Conservation (phyloP, 2,113 vertebrate species). For the Chlorodrepanis virens region DNA sequence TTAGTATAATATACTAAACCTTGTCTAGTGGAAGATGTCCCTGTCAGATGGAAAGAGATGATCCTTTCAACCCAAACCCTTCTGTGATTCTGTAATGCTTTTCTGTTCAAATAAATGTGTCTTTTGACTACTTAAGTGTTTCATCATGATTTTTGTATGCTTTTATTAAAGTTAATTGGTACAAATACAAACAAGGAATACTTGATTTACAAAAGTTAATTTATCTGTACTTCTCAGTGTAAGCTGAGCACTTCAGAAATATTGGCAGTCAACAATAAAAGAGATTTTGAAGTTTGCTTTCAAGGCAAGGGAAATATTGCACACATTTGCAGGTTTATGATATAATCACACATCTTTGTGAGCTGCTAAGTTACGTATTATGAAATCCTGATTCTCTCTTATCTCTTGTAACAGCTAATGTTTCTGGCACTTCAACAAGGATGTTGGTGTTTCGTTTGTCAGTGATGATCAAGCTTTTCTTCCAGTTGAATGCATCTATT, state of each 20-base stretch:
- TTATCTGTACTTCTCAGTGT: neutral
- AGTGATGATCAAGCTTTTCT: slow-evolving; percentile 40
- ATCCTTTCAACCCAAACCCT: neutral
- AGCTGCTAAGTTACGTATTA: neutral
- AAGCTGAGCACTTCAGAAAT: neutral
- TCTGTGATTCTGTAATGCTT: neutral
- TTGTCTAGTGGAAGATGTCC: neutral
- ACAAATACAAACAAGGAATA: neutral
- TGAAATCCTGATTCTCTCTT: slow-evolving; percentile 12
- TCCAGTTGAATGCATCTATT: slow-evolving; percentile 1
- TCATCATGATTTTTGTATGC: neutral
- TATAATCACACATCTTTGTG: neutral
- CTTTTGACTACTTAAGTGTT: neutral
- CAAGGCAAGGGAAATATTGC: neutral
- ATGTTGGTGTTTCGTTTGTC: slow-evolving; percentile 34
- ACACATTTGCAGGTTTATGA: neutral
- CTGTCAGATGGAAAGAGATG: neutral
- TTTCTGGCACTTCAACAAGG: slow-evolving; percentile 36
- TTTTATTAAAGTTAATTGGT: neutral
- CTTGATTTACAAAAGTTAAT: neutral
- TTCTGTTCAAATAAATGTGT: neutral
- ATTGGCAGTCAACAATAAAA: neutral
- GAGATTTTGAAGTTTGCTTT: neutral
- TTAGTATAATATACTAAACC: neutral
- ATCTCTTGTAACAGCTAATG: slow-evolving; percentile 20